Evolutionary conservation across 1,140 invertebrate species (phyloP), one percentile per base, ranked within the genome.

Genomic region (Calliopsis andreniformis): DNA sequence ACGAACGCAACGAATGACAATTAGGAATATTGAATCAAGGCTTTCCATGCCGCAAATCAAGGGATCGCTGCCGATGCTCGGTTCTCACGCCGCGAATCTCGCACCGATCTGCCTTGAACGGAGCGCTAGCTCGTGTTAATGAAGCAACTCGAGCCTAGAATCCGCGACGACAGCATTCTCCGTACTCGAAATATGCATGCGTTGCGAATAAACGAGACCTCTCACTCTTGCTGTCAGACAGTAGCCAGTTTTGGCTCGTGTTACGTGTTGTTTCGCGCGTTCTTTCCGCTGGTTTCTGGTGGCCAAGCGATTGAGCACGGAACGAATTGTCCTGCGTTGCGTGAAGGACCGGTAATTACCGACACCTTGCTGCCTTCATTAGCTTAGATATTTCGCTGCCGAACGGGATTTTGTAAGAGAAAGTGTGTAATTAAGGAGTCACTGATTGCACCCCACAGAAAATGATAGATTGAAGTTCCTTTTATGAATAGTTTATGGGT

Each of bases 21-120:
- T 81, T 78, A 82, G 42, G 63, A 71, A 82, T 82, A 82, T 82
- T 62, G 39, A 59, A 82, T 82, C 63, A 64, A 81, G 69, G 63
- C 63, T 68, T 76, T 69, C 55, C 32, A 55, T 42, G 16, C 10
- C 28, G 73, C 39, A 47, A 51, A 69, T 75, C 69, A 47, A 82
- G 79, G 39, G 79, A 82, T 82, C 67, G 79, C 35, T 63, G 49
- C 12, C 58, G 51, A 59, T 61, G 18, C 12, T 32, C 39, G 53
- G 75, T 82, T 82, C 80, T 82, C 80, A 82, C 80, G 75, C 18
- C 16, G 66, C 73, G 80, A 84, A 86, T 84, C 79, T 73, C 28
- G 47, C 20, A 83, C 79, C 77, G 64, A 87, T 79, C 56, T 53
- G 63, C 77, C 58, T 78, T 68, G 78, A 84, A 87, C 72, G 23